A percentile compares a stretch with the other conserved stretches of the same genome.
phyloP scores from a whole-genome alignment of 1,140 invertebrate species.

The Trichoplusia ni region DNA sequence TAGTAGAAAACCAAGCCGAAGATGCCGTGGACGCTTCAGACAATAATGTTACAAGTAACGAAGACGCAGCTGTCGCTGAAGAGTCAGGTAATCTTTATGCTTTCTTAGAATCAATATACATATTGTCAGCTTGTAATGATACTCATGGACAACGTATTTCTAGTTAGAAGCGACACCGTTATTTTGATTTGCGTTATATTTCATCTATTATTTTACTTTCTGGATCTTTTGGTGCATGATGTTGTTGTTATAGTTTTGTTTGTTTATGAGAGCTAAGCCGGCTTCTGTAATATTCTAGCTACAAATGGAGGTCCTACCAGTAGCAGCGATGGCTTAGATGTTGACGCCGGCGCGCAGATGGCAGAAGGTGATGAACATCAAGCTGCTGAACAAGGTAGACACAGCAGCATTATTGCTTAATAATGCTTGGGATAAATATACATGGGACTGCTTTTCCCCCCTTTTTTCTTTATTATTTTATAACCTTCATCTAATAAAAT shows the following conservation, averaged over 20 bases:
- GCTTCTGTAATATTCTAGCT: conserved; percentile 48
- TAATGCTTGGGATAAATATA: no score
- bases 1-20: conserved; percentile 64
- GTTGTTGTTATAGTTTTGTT: no score
- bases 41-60: conserved; percentile 62
- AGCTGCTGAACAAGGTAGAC: conserved; percentile 59
- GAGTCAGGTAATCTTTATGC: conserved; percentile 61
- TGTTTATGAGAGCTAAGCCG: no score
- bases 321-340: conserved; percentile 70
- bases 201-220: neutral
- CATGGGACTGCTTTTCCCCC: conserved; percentile 2
- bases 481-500: no score
- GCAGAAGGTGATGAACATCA: conserved; percentile 56
- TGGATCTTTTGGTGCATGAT: neutral
- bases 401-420: no score
- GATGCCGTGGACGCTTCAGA: conserved; percentile 69
- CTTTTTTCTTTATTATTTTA: no score
- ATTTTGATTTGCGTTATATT: conserved; percentile 11
- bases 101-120: no score
- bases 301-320: conserved; percentile 72
- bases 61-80: conserved; percentile 60
- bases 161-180: conserved; percentile 29
- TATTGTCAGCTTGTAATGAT: conserved; percentile 2
- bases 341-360: conserved; percentile 51
- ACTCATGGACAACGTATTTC: neutral